A percentile compares a stretch with the other conserved stretches of the same genome.
These are phyloP conservation scores for Amphipyra berbera DNA, from an alignment of 2,888 invertebrate genomes.

Conservation along the genomic window DNA sequence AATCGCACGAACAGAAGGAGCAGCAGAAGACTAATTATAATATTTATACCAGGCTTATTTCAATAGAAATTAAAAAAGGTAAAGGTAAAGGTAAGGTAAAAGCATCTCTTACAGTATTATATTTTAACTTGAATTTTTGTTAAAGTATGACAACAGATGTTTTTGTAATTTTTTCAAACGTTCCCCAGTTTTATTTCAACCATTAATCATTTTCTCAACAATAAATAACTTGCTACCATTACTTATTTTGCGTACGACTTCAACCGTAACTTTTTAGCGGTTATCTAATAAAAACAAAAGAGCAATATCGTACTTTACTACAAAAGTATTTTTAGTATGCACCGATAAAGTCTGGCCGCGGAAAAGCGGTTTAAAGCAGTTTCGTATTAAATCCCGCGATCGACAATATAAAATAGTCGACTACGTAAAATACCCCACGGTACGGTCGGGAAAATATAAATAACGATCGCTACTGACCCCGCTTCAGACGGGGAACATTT, in stretches of 20 bases:
- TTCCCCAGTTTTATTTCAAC: too few species aligned
- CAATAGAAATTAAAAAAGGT: too few species aligned
- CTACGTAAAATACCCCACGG: conserved; percentile 60
- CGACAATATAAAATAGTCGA: conserved; percentile 60
- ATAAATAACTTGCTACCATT: background rate
- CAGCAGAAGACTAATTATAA: too few species aligned
- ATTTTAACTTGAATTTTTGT: too few species aligned
- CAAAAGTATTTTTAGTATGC: conserved; percentile 47
- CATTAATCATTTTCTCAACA: background rate
- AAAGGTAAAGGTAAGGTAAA: too few species aligned
- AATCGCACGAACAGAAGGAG: too few species aligned
- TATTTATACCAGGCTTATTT: too few species aligned
- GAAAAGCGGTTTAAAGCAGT: conserved; percentile 49
- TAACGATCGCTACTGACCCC: conserved; percentile 66
- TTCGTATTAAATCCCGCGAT: conserved; percentile 59
- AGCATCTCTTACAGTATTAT: too few species aligned
- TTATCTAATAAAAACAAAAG: conserved; percentile 33
- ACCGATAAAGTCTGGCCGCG: conserved; percentile 39
- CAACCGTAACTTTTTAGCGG: conserved; percentile 5
- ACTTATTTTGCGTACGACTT: background rate
- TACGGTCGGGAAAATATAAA: conserved; percentile 66
- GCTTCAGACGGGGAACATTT: conserved; percentile 28
- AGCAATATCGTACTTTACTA: conserved; percentile 20
- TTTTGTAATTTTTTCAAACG: too few species aligned
- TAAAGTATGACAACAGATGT: too few species aligned